A percentile compares a stretch with the other conserved stretches of the same genome.
Conservation (phyloP, 2,888 invertebrate species). For the Aproaerema taeniolella region DNA sequence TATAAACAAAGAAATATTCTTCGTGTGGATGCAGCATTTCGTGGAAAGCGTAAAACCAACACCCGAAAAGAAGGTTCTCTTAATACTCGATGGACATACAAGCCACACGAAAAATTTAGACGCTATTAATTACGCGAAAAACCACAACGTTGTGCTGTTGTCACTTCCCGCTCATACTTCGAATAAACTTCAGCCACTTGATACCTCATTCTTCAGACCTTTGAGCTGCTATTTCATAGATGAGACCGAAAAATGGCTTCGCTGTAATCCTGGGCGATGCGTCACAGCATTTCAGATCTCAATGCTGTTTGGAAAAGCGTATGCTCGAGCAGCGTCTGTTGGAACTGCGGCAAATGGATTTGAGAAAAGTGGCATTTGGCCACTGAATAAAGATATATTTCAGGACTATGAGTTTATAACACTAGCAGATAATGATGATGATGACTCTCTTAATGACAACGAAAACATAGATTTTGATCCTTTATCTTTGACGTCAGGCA, state of each 20-base stretch:
- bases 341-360: conserved; percentile 7
- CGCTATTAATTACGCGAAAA: conserved; percentile 16
- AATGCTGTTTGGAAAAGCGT: conserved; percentile 2
- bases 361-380: conserved; percentile 1
- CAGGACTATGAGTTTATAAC: background rate
- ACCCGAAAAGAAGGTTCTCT: conserved; percentile 10
- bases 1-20: conserved; percentile 20
- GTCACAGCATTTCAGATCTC: conserved; percentile 6
- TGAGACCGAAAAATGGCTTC: conserved; percentile 1
- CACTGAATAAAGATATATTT: conserved; percentile 2
- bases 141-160: conserved; percentile 17
- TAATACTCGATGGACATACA: conserved; percentile 15
- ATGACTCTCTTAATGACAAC: too few relatives aligned
- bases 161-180: conserved; percentile 15
- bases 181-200: conserved; percentile 11
- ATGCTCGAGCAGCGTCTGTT: conserved; percentile 8
- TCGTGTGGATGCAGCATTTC: conserved; percentile 21
- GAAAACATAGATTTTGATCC: too few relatives aligned
- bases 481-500: too few relatives aligned
- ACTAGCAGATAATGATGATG: too few relatives aligned
- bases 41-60: conserved; percentile 12
- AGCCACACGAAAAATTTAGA: conserved; percentile 13
- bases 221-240: conserved; percentile 8
- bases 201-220: conserved; percentile 1
- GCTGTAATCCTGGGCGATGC: conserved; percentile 9